A percentile compares a stretch with the other conserved stretches of the same genome.
These are phyloP conservation scores for Conopomorpha cramerella DNA, from an alignment of 1,140 invertebrate species.

Conservation along the genomic window DNA sequence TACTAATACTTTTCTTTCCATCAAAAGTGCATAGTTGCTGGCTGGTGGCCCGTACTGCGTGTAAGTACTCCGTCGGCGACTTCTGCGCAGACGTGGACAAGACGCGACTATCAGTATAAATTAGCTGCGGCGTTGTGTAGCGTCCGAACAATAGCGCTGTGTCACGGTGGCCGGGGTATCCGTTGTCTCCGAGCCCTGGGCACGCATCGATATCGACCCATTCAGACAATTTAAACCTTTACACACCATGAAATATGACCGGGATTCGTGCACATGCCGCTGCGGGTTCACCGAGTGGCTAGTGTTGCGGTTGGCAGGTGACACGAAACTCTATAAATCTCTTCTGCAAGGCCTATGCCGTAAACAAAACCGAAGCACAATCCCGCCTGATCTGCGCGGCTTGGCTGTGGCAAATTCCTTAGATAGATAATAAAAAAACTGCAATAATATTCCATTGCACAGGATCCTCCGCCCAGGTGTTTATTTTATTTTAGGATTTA, in stretches of 20 bases:
- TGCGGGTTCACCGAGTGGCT: slow-evolving; percentile 24
- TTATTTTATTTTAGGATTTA: too few relatives aligned
- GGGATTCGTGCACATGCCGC: too few relatives aligned
- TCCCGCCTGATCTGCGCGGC: slow-evolving; percentile 36
- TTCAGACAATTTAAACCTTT: too few relatives aligned
- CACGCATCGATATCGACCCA: too few relatives aligned
- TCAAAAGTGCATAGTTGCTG: too few relatives aligned
- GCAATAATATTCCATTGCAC: too few relatives aligned
- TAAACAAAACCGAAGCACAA: slow-evolving; percentile 35
- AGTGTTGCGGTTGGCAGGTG: slow-evolving; percentile 48
- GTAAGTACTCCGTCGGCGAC: background rate
- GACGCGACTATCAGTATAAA: slow-evolving; percentile 50
- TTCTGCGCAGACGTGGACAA: slow-evolving; percentile 20
- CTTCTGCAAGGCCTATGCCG: slow-evolving; percentile 24
- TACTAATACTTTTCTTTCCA: too few relatives aligned
- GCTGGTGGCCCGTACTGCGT: too few relatives aligned
- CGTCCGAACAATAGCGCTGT: slow-evolving; percentile 41
- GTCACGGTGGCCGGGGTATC: slow-evolving; percentile 48
- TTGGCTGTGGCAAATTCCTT: too few relatives aligned
- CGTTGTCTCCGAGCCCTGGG: slow-evolving; percentile 28
- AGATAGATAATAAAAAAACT: background rate
- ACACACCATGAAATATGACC: too few relatives aligned
- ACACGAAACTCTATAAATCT: slow-evolving; percentile 48
- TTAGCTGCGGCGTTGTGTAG: slow-evolving; percentile 42
- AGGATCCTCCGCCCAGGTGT: too few relatives aligned